Evolutionary conservation across 2,888 invertebrate genomes (phyloP).

Genomic region (Cryptus armator): DNA sequence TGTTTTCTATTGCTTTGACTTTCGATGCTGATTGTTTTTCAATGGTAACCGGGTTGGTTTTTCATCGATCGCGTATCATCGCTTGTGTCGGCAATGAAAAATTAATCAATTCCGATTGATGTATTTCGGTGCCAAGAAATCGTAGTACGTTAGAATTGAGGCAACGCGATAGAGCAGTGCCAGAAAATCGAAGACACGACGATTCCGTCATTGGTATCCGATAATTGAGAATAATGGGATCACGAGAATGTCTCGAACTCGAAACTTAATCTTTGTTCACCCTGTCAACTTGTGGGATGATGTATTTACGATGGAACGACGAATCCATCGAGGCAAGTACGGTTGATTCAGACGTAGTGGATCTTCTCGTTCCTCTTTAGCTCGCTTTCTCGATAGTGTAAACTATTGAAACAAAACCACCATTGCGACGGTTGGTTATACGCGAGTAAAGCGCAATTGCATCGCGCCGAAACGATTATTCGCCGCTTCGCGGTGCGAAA

Average conservation of each 20-base stretch:
- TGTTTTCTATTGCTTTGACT: not conserved
- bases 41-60: too few species aligned
- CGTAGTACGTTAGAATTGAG: not conserved
- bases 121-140: not conserved
- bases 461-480: conserved; percentile 74
- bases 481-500: conserved; percentile 55
- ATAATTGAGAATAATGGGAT: conserved; percentile 75
- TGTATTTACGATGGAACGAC: conserved; percentile 60
- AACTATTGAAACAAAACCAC: conserved; percentile 35
- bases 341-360: not conserved
- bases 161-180: not conserved
- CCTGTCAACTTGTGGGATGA: conserved; percentile 44
- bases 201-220: conserved; percentile 26
- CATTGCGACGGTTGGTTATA: conserved; percentile 58
- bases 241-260: conserved; percentile 61
- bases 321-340: conserved; percentile 16
- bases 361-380: not conserved
- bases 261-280: conserved; percentile 72
- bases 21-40: not conserved
- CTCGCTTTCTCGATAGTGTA: conserved; percentile 31
- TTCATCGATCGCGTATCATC: too few species aligned
- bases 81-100: too few species aligned
- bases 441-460: conserved; percentile 68
- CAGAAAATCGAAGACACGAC: not conserved
- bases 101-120: not conserved